Evolutionary conservation across 2,797 vertebrate species (phyloP).

Genomic region (Xenentodon cancila): DNA sequence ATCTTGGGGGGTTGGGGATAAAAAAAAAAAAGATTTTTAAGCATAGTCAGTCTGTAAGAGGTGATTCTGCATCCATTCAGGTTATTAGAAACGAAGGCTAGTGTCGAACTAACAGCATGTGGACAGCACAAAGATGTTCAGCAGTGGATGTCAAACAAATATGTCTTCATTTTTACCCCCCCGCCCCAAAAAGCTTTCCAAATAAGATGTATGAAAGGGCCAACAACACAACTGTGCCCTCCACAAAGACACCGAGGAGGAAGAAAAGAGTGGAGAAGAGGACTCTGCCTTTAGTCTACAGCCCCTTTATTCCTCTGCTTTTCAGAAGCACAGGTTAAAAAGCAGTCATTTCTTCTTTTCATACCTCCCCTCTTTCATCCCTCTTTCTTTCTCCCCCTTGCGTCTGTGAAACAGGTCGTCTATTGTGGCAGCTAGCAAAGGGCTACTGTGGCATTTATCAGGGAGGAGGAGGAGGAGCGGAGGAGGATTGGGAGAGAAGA

Average conservation of each 20-base stretch:
- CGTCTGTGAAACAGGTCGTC: slow-evolving; percentile 79
- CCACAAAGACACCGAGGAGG: slow-evolving; percentile 64
- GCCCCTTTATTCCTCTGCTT: slow-evolving; percentile 71
- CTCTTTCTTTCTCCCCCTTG: slow-evolving; percentile 42
- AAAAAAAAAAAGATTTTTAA: no score
- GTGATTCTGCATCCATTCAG: no score
- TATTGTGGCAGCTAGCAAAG: slow-evolving; percentile 82
- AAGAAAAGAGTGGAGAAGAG: slow-evolving; percentile 61
- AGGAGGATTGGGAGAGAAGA: slow-evolving; percentile 52
- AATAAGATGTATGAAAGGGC: slow-evolving; percentile 83
- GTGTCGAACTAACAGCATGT: no score
- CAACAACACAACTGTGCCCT: slow-evolving; percentile 75
- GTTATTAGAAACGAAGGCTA: no score
- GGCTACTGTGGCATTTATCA: slow-evolving; percentile 87
- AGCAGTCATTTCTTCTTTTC: slow-evolving; percentile 75
- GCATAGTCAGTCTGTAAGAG: no score
- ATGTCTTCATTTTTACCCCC: slow-evolving; percentile 13
- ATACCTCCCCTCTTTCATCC: slow-evolving; percentile 48
- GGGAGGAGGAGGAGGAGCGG: slow-evolving; percentile 64
- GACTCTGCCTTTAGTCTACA: slow-evolving; percentile 66
- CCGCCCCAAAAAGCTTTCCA: slow-evolving; percentile 61
- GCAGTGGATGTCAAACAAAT: no score
- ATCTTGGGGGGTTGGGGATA: no score
- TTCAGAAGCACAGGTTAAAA: slow-evolving; percentile 84
- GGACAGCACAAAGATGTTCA: no score